Conservation (phyloP, 2,797 vertebrate genomes). For the Pantherophis alleghaniensis region DNA sequence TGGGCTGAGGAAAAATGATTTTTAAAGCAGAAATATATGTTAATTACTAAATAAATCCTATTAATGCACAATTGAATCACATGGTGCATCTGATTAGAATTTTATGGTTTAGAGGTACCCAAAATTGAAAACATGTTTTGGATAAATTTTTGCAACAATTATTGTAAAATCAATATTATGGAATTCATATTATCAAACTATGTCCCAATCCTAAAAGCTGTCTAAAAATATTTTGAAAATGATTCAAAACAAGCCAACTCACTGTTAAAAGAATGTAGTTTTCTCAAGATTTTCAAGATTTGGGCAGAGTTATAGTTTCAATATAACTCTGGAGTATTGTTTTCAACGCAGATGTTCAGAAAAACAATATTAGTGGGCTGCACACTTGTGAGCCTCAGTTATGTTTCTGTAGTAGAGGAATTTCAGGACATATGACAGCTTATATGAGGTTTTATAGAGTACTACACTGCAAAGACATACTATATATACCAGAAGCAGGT, state of each 20-base stretch:
- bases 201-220: neutral
- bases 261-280: neutral
- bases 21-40: constrained; percentile 20
- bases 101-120: neutral
- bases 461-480: fast-evolving
- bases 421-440: constrained; percentile 34
- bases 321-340: neutral
- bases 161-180: constrained; percentile 12
- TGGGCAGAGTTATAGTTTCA: neutral
- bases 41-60: constrained; percentile 2
- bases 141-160: neutral
- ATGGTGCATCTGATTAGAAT: constrained; percentile 22
- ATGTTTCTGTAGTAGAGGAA: constrained; percentile 7
- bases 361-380: neutral
- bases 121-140: neutral
- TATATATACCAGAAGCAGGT: constrained; percentile 23
- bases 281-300: no score
- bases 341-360: neutral
- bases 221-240: neutral
- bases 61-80: constrained; percentile 20
- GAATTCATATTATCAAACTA: neutral
- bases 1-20: constrained; percentile 77
- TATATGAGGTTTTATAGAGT: constrained; percentile 39
- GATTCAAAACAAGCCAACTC: neutral
- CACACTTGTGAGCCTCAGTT: neutral